Conservation (phyloP, 1,140 invertebrate genomes). For the Pseudachorutes palmiensis region DNA sequence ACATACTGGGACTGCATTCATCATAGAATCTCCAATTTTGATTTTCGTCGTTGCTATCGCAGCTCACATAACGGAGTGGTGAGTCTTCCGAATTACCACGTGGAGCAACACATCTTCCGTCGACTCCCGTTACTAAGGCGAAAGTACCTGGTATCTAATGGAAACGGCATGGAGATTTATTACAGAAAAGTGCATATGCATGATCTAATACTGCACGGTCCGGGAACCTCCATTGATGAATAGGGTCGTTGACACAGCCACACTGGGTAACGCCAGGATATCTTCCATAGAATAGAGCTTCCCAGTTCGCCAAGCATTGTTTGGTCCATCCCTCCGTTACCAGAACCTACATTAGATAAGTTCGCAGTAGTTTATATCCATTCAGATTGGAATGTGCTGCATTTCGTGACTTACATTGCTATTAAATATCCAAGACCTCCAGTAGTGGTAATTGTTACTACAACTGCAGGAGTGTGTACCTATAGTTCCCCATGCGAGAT, state of each 20-base stretch:
- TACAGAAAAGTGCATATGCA: neutral
- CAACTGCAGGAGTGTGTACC: no score
- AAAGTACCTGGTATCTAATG: constrained; percentile 1
- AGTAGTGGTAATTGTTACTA: no score
- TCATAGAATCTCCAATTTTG: constrained; percentile 15
- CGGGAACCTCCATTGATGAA: neutral
- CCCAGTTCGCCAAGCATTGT: constrained; percentile 13
- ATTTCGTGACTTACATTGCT: no score
- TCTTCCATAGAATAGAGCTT: neutral
- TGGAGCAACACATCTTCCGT: constrained; percentile 2
- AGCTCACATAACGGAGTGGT: neutral
- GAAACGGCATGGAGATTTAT: neutral
- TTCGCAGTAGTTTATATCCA: no score
- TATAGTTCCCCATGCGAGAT: no score
- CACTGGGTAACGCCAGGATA: constrained; percentile 13
- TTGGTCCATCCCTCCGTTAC: constrained; percentile 1
- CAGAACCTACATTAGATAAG: neutral
- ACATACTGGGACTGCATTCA: neutral
- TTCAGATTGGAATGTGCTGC: no score
- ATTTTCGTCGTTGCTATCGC: neutral
- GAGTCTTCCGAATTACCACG: neutral
- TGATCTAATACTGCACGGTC: neutral
- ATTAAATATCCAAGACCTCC: no score
- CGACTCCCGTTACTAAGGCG: neutral
- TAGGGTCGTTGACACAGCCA: constrained; percentile 5